Conservation (phyloP, 2,888 invertebrate genomes). For the Phrixothrix hirtus region DNA sequence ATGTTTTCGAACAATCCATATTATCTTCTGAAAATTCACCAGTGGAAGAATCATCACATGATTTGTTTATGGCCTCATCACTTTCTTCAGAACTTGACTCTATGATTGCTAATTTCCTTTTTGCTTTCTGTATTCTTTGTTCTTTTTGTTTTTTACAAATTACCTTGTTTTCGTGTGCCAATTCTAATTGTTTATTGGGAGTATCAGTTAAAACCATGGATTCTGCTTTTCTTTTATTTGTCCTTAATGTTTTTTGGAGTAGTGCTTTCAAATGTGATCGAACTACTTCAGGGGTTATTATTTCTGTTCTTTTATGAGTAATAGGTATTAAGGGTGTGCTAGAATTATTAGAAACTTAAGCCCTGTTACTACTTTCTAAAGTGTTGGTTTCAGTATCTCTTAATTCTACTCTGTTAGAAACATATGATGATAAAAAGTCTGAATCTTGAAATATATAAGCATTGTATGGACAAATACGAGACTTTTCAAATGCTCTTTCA, state of each 20-base stretch:
- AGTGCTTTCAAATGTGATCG: slow-evolving; percentile 9
- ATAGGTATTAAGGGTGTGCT: too few species aligned
- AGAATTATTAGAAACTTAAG: too few species aligned
- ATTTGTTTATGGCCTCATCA: too few species aligned
- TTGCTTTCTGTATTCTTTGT: too few species aligned
- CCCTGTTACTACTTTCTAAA: neutral
- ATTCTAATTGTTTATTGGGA: slow-evolving; percentile 11
- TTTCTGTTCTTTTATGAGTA: too few species aligned
- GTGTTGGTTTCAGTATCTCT: neutral
- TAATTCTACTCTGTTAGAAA: slow-evolving; percentile 10
- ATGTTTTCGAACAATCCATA: too few species aligned
- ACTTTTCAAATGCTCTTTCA: slow-evolving; percentile 34
- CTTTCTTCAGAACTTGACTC: too few species aligned
- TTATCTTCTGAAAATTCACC: too few species aligned
- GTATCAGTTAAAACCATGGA: slow-evolving; percentile 32
- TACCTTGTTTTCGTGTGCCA: too few species aligned
- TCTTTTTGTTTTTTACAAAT: too few species aligned
- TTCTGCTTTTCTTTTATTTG: slow-evolving; percentile 21
- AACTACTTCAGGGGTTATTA: slow-evolving; percentile 5
- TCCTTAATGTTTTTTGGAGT: slow-evolving; percentile 17
- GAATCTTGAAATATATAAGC: slow-evolving; percentile 14
- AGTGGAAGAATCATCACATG: too few species aligned
- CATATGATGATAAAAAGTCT: slow-evolving; percentile 22
- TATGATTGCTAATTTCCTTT: too few species aligned
- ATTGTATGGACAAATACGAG: slow-evolving; percentile 34